Conservation (phyloP, 2,888 invertebrate species). For the Caenorhabditis sp. region DNA sequence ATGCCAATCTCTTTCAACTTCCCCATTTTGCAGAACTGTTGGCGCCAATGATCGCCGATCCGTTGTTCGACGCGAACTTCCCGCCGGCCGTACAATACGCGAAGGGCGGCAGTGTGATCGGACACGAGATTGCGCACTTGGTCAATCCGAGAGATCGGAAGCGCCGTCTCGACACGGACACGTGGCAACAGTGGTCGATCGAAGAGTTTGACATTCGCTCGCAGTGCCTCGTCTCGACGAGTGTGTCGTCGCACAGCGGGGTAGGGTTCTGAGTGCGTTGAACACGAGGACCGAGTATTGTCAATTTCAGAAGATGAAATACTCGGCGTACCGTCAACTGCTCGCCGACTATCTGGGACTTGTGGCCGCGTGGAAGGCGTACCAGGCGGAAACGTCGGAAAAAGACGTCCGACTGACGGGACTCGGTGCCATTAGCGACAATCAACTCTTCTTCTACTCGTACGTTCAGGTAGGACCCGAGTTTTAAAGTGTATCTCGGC, state of each 20-base stretch:
- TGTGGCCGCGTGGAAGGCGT: background rate
- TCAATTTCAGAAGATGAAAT: conserved; percentile 1
- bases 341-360: conserved; percentile 10
- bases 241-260: no score
- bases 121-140: conserved; percentile 4
- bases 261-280: no score
- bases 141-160: background rate
- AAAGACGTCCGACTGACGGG: background rate
- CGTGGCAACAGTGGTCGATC: background rate
- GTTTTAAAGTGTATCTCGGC: no score
- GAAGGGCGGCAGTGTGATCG: conserved; percentile 1
- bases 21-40: conserved; percentile 6
- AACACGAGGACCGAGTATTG: no score
- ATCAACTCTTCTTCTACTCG: conserved; percentile 25
- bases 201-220: background rate
- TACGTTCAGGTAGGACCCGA: background rate
- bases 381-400: background rate
- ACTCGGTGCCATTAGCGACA: background rate
- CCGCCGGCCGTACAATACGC: conserved; percentile 9
- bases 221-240: no score
- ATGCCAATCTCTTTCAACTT: no score
- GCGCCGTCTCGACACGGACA: background rate
- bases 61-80: conserved; percentile 1
- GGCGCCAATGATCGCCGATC: background rate
- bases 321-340: background rate